These are phyloP conservation scores for Syritta pipiens DNA, from an alignment of 2,888 invertebrate species.

Conservation along the genomic window DNA sequence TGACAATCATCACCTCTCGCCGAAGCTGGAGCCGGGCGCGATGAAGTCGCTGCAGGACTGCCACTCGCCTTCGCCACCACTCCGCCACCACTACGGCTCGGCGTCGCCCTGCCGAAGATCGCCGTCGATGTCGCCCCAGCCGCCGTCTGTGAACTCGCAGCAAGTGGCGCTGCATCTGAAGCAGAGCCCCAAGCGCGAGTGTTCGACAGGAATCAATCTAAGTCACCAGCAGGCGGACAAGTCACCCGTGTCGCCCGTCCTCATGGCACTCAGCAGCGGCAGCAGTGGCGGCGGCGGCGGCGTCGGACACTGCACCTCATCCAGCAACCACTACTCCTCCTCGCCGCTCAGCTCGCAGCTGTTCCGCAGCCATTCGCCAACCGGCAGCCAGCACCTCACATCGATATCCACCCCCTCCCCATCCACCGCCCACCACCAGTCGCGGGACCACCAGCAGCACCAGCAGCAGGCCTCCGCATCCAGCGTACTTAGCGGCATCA, in stretches of 20 bases:
- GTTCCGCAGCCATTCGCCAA: slow-evolving; percentile 74
- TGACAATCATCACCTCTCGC: slow-evolving; percentile 71
- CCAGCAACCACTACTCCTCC: slow-evolving; percentile 67
- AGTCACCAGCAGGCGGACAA: slow-evolving; percentile 65
- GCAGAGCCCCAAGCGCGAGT: slow-evolving; percentile 67
- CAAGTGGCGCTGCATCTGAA: slow-evolving; percentile 53
- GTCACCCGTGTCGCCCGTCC: slow-evolving; percentile 58
- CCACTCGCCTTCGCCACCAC: slow-evolving; percentile 58
- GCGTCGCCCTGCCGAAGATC: slow-evolving; percentile 60
- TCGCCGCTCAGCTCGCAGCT: slow-evolving; percentile 71
- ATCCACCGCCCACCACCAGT: slow-evolving; percentile 71
- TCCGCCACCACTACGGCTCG: slow-evolving; percentile 63
- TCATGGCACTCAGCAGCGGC: slow-evolving; percentile 54
- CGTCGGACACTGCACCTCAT: slow-evolving; percentile 64
- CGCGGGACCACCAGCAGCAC: slow-evolving; percentile 71
- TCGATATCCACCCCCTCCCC: slow-evolving; percentile 72
- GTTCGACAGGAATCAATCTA: slow-evolving; percentile 62
- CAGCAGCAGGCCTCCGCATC: slow-evolving; percentile 68
- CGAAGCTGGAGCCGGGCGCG: slow-evolving; percentile 61
- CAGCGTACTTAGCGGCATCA: slow-evolving; percentile 84
- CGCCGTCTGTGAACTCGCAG: slow-evolving; percentile 41
- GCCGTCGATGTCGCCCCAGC: slow-evolving; percentile 57
- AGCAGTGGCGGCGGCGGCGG: slow-evolving; percentile 59
- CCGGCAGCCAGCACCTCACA: slow-evolving; percentile 71
- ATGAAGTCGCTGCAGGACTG: slow-evolving; percentile 54